Percentiles rank a stretch among this genome's conserved stretches.
Evolutionary conservation across 1,140 invertebrate species (phyloP).

Genomic region (silkworm (Bombyx mori)): DNA sequence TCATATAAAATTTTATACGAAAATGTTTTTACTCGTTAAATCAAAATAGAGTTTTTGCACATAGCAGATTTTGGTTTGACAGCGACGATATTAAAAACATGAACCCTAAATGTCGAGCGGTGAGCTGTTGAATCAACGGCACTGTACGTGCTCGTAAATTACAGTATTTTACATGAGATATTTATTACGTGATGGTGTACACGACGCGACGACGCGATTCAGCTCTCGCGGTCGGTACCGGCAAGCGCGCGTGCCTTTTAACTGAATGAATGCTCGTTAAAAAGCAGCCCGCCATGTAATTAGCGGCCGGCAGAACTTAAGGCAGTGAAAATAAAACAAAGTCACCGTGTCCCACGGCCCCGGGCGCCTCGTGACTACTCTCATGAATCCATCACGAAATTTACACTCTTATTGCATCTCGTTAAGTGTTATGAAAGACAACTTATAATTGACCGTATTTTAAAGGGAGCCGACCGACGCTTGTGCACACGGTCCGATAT

Average conservation of each 20-base stretch:
- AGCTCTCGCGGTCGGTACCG: neutral
- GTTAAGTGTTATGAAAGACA: constrained; percentile 61
- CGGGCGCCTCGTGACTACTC: constrained; percentile 53
- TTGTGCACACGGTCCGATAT: no score
- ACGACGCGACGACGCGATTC: neutral
- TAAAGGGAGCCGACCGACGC: no score
- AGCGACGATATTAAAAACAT: no score
- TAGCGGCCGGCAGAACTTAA: constrained; percentile 38
- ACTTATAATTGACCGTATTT: neutral
- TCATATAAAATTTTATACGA: no score
- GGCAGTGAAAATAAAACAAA: constrained; percentile 52
- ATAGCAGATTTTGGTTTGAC: no score
- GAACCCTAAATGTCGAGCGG: no score
- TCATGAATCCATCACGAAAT: constrained; percentile 60
- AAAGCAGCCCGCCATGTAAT: constrained; percentile 54
- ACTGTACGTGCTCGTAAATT: no score
- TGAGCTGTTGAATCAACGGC: no score
- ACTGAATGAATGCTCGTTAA: constrained; percentile 59
- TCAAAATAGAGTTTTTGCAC: no score
- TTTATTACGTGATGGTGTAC: neutral
- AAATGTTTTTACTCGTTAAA: no score
- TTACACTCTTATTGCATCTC: constrained; percentile 60
- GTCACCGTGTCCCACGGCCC: constrained; percentile 49
- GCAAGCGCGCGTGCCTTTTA: constrained; percentile 43
- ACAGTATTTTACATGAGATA: neutral